Conservation (phyloP, 2,888 invertebrate species). For the Mayetiola destructor region DNA sequence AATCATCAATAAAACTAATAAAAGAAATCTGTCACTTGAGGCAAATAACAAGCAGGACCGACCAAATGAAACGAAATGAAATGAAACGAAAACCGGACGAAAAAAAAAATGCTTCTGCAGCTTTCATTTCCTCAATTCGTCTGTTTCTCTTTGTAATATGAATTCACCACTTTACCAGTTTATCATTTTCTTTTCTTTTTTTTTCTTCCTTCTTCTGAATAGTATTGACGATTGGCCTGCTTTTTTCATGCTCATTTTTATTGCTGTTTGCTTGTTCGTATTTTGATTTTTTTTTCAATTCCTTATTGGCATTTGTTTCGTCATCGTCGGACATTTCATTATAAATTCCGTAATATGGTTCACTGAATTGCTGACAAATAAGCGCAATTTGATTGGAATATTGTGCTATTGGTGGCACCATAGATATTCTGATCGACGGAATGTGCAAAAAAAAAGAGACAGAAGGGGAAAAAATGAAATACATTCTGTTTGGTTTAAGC, state of each 20-base stretch:
- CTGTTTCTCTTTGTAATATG: too few species aligned
- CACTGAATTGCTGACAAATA: not conserved
- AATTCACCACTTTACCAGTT: too few species aligned
- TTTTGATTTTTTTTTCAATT: not conserved
- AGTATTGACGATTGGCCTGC: not conserved
- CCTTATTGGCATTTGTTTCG: not conserved
- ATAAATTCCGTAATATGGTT: not conserved
- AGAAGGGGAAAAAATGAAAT: too few species aligned
- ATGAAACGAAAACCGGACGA: too few species aligned
- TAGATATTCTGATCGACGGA: too few species aligned
- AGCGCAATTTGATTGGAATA: not conserved
- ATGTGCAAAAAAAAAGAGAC: too few species aligned
- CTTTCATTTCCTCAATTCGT: too few species aligned
- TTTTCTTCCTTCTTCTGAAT: not conserved
- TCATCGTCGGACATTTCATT: not conserved
- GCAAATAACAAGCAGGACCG: too few species aligned
- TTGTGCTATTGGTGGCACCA: too few species aligned
- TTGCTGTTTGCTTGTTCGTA: not conserved
- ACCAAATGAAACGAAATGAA: too few species aligned
- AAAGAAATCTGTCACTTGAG: constrained; percentile 1
- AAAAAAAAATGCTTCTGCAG: too few species aligned
- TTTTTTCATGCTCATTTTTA: not conserved
- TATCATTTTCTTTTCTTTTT: not conserved
- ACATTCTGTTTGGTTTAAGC: too few species aligned
- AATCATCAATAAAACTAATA: constrained; percentile 4